These are phyloP conservation scores for Scolopax rusticola DNA, from an alignment of 2,797 vertebrate genomes.

Conservation along the genomic window DNA sequence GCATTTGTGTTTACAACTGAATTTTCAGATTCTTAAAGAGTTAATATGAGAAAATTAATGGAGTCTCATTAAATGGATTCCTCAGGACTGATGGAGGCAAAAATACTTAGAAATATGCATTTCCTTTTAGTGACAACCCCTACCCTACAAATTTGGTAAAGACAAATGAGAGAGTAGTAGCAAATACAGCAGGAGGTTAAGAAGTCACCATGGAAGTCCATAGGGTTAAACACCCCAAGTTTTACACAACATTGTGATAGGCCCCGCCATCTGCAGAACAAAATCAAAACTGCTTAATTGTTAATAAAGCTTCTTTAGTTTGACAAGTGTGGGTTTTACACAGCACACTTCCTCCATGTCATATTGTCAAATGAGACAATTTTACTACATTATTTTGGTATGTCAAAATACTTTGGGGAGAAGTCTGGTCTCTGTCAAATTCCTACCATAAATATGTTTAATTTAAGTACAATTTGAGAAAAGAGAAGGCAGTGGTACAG, in stretches of 20 bases:
- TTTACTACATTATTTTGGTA: neutral
- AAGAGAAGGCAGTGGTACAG: neutral
- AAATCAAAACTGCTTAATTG: neutral
- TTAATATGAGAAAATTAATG: neutral
- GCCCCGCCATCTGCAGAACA: conserved; percentile 7
- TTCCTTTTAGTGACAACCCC: neutral
- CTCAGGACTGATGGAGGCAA: neutral
- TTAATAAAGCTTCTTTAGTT: neutral
- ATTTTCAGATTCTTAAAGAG: neutral
- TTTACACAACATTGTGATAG: neutral
- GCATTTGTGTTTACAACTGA: neutral
- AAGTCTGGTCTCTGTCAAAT: neutral
- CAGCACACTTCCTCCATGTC: neutral
- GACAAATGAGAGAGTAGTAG: neutral
- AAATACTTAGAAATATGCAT: neutral
- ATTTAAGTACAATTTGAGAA: neutral
- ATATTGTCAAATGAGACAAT: neutral
- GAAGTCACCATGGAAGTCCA: neutral
- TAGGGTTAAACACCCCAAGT: neutral
- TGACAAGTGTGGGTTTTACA: conserved; percentile 8
- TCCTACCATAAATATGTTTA: neutral
- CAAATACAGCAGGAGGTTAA: neutral
- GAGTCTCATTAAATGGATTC: neutral
- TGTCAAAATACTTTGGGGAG: neutral
- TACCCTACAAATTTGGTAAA: neutral